phyloP scores from a whole-genome alignment of 2,113 vertebrate species.

The Cnemophilus loriae region DNA sequence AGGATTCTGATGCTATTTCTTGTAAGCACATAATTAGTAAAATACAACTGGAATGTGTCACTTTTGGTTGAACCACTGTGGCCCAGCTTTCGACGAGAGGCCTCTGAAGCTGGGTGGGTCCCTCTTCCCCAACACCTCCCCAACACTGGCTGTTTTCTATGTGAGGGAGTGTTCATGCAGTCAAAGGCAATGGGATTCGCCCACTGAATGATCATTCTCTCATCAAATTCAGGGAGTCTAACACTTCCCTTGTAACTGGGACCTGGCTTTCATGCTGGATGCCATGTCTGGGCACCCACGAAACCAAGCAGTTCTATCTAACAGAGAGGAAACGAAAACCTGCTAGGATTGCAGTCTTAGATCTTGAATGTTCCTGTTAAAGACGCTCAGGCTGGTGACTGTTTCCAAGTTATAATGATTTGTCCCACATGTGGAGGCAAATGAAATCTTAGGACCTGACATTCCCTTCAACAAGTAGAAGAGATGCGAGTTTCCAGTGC shows the following conservation, averaged over 20 bases:
- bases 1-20: background rate
- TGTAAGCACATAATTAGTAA: background rate
- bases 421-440: background rate
- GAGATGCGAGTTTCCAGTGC: background rate
- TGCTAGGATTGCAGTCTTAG: background rate
- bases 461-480: background rate
- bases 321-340: background rate
- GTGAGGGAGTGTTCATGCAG: background rate
- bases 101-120: background rate
- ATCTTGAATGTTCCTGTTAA: background rate
- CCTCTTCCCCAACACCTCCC: background rate
- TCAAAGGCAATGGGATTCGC: background rate
- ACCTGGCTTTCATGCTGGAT: background rate
- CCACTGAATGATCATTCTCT: background rate
- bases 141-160: fast-evolving
- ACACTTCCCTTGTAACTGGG: background rate
- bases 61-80: background rate
- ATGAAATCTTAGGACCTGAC: background rate
- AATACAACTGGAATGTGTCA: background rate
- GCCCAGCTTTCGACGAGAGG: background rate
- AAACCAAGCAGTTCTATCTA: background rate
- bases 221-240: background rate
- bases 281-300: background rate
- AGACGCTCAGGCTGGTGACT: background rate
- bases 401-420: background rate